Percentiles rank a stretch among this genome's conserved stretches.
Evolutionary conservation across 2,113 vertebrate genomes (phyloP).

Genomic region (Phylloscopus whistleri): DNA sequence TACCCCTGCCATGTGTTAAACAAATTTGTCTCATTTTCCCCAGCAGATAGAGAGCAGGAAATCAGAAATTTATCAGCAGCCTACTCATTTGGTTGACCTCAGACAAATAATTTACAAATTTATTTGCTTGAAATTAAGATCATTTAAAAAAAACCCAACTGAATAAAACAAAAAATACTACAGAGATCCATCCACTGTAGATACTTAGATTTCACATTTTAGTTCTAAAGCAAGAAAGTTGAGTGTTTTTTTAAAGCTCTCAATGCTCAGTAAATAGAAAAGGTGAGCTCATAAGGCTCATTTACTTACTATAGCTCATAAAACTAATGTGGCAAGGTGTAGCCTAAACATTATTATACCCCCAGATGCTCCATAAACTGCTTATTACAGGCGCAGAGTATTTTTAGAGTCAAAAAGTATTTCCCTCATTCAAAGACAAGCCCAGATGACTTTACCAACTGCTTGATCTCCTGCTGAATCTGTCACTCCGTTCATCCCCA

Average conservation of each 20-base stretch:
- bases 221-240: neutral
- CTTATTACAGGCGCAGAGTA: neutral
- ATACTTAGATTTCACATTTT: neutral
- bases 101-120: neutral
- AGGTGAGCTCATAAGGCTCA: neutral
- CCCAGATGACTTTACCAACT: constrained; percentile 72
- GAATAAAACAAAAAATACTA: neutral
- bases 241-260: neutral
- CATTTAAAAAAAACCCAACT: fast-evolving
- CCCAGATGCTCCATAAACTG: neutral
- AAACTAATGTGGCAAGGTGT: fast-evolving
- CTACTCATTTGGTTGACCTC: neutral
- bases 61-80: neutral
- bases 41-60: neutral
- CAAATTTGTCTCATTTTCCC: neutral
- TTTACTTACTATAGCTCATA: neutral
- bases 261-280: neutral
- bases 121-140: neutral
- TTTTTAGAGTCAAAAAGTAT: neutral
- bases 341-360: neutral
- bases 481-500: constrained; percentile 62
- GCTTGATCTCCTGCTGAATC: constrained; percentile 68
- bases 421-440: neutral
- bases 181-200: neutral
- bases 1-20: constrained; percentile 61